Evolutionary conservation across 2,888 invertebrate genomes (phyloP), one percentile per base, ranked within the genome.

Genomic region (Incurvaria masculella): DNA sequence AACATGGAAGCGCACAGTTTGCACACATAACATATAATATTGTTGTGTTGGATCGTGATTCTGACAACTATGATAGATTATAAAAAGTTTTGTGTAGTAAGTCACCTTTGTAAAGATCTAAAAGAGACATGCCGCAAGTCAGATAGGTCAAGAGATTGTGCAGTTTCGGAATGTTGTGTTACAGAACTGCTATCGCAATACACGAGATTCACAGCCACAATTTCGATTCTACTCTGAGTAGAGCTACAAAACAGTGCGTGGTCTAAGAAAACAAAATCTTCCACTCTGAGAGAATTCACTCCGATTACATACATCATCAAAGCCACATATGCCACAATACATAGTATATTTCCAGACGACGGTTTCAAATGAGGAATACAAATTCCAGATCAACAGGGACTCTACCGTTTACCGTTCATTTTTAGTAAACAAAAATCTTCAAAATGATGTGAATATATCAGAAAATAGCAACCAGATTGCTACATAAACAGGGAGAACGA

Each of bases 81-180:
- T 59, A 62, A 61, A 69, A 73, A 81, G 83, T 83, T 84, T 84
- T 83, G 82, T 82, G 84, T 85, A 85, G 85, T 85, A 85, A 83
- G 84, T 84, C 85, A 85, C 84, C 85, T 81, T 80, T 39, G 21
- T 27, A 27, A 39, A 21, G 21, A 42, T 48, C 57, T 60, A 60
- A 60, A 57, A 60, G 57, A 65, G 63, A 64, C 75, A 75, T 75
- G 75, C 73, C 64, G 65, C 60, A 61, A 59, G 55, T 59, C 53
- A 47, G 51, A 53, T 44, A 8, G 26, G 44, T 20, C 4, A 10
- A 41, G 41, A 41, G 41, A 5, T 6, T 20, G 41, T 18, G 19
- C 19, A 41, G 41, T 45, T 39, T 39, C 48, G 52, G 57, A 55
- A 60, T 56, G 57, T 51, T 51, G 54, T 51, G 52, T 47, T 50